These are phyloP conservation scores for Prionailurus bengalensis DNA, from an alignment of 2,113 vertebrate genomes.

Conservation along the genomic window DNA sequence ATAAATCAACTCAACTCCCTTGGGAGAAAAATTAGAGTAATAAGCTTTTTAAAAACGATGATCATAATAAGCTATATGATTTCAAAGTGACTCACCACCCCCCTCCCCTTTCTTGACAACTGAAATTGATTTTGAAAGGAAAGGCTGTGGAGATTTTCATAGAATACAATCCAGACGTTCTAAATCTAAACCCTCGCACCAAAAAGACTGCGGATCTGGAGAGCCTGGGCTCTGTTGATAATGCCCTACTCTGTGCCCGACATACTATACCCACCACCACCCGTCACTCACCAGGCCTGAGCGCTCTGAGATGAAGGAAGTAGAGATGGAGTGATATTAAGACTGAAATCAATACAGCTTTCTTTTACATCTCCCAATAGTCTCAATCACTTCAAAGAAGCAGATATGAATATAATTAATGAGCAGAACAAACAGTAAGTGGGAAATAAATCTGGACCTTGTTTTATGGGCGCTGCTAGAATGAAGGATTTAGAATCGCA, in stretches of 20 bases:
- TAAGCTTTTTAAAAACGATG: slow-evolving; percentile 78
- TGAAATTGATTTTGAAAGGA: slow-evolving; percentile 85
- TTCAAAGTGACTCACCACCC: slow-evolving; percentile 80
- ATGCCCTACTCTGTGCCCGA: slow-evolving; percentile 57
- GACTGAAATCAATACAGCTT: slow-evolving; percentile 88
- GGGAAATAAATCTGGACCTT: slow-evolving; percentile 73
- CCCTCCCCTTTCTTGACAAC: slow-evolving; percentile 65
- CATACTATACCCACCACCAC: slow-evolving; percentile 72
- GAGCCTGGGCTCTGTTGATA: slow-evolving; percentile 62
- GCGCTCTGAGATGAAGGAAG: slow-evolving; percentile 81
- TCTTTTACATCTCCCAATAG: slow-evolving; percentile 89
- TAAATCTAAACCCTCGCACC: slow-evolving; percentile 75
- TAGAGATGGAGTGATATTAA: slow-evolving; percentile 85
- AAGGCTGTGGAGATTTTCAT: slow-evolving; percentile 72
- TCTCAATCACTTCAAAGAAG: slow-evolving; percentile 90
- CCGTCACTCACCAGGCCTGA: slow-evolving; percentile 76
- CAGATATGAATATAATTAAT: slow-evolving; percentile 91
- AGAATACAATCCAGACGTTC: slow-evolving; percentile 82
- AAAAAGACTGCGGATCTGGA: slow-evolving; percentile 62
- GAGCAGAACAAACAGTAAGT: slow-evolving; percentile 87
- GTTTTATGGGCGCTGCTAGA: slow-evolving; percentile 40
- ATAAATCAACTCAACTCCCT: slow-evolving; percentile 81
- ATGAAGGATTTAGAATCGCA: slow-evolving; percentile 73
- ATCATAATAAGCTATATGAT: slow-evolving; percentile 83
- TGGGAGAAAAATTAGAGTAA: slow-evolving; percentile 82